Base-by-base conservation (phyloP, 2,113 vertebrate species). In the Rhinoderma darwinii region DNA sequence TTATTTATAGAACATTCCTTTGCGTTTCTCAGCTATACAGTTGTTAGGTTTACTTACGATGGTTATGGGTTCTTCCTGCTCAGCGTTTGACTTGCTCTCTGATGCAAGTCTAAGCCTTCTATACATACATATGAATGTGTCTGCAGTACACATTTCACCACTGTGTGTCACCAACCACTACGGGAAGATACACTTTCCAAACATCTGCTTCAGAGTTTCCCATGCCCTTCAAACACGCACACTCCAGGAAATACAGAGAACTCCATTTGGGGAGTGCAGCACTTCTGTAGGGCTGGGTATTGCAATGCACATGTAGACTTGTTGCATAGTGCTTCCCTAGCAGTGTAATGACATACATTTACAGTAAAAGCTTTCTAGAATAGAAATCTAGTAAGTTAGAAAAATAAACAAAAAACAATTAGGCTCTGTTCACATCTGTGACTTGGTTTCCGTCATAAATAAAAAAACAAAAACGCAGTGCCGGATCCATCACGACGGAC, bases 121-220 rank as follows among this genome's bases (percentile, higher is more conserved):
- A 77, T 18, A 75, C 25, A n/a, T 5, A 50, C 73, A 39, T 74
- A 9, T 30, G n/a, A 59, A n/a, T 44, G 1, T 20, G 54, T 68
- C 39, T 82, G 82, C 82, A 83, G 47, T 74, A 74, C 39, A 11
- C 35, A 59, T 22, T 54, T 84, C 68, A 84, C 82, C 82, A 84
- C 82, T 75, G 32, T 59, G 82, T 84, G 82, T 84, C 82, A 84
- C 82, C 70, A 84, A 74, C 35, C 66, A 39, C 70, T 74, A 11
- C 44, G 35, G 30, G 20, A 83, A 83, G 41, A 70, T 47, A 83
- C 25, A 82, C 12, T 0, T 5, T 35, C 25, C 75, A 37, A 20
- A 79, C 32, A 25, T 22, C 27, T 9, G 77, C 51, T 59, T 20
- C 32, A 54, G 50, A 15, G 17, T 47, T 76, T 50, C 74, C 25